phyloP scores from a whole-genome alignment of 2,797 vertebrate genomes.

The Phataginus tricuspis region DNA sequence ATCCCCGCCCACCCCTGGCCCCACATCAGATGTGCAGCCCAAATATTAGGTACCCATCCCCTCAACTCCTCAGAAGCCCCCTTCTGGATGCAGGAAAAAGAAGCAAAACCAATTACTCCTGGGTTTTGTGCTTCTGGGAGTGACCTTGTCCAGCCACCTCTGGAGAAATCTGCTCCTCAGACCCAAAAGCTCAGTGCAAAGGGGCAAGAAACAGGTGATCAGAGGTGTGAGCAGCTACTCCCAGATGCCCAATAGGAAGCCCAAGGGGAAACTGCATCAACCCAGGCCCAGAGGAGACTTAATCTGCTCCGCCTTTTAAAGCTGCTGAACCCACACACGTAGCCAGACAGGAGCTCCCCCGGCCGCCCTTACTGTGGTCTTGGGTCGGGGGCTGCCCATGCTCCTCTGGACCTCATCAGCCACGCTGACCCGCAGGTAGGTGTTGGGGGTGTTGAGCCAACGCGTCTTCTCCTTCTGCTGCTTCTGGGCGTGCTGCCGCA shows the following conservation, averaged over 20 bases:
- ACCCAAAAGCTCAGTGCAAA: not conserved
- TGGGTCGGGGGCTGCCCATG: conserved; percentile 88
- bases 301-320: not conserved
- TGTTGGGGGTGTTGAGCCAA: conserved; percentile 98
- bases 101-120: not conserved
- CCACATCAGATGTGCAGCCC: not conserved
- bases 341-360: not conserved
- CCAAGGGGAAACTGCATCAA: not conserved
- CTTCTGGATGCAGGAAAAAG: not conserved
- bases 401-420: conserved; percentile 87
- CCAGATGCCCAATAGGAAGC: not conserved
- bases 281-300: not conserved
- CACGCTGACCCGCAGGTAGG: conserved; percentile 94
- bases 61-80: not conserved
- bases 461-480: conserved; percentile 98
- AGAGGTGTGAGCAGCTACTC: not conserved
- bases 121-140: not conserved
- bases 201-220: not conserved
- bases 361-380: conserved; percentile 90
- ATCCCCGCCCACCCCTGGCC: not conserved
- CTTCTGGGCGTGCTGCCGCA: conserved; percentile 92
- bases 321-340: not conserved
- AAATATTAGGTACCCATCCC: not conserved
- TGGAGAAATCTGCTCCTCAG: not conserved
- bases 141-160: not conserved